Percentiles rank a stretch among this genome's conserved stretches.
phyloP scores from a whole-genome alignment of 23 tunicate genomes.

The Oikopleura albicans region DNA sequence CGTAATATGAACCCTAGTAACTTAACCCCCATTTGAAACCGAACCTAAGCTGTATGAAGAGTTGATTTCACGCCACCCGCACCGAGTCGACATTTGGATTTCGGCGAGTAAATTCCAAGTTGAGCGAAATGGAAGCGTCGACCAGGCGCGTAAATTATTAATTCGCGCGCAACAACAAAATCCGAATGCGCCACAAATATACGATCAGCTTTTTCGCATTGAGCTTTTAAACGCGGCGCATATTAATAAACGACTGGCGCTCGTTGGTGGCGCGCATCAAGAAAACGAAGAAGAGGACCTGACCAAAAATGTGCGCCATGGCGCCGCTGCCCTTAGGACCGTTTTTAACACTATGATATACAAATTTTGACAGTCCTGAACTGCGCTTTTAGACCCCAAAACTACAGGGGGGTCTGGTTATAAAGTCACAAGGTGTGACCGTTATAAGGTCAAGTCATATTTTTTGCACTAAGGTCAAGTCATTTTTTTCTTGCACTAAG shows the following conservation, averaged over 20 bases:
- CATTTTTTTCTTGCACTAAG: no score
- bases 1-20: no score
- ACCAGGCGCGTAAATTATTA: background rate
- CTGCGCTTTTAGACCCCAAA: no score
- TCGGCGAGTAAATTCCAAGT: background rate
- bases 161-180: background rate
- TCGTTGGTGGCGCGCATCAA: background rate
- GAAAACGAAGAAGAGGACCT: background rate
- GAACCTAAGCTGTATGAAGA: no score
- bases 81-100: background rate
- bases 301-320: background rate
- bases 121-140: background rate
- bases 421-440: no score
- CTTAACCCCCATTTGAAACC: no score
- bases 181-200: background rate
- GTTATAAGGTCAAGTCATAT: no score
- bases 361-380: no score
- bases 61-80: no score
- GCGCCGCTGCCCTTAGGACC: constrained; percentile 17
- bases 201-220: constrained; percentile 6
- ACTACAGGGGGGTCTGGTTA: no score
- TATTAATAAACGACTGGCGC: background rate
- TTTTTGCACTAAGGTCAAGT: no score
- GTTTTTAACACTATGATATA: no score
- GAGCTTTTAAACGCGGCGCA: constrained; percentile 11